Evolutionary conservation across 1,140 invertebrate genomes (phyloP).

Genomic region (Cryptotermes secundus): DNA sequence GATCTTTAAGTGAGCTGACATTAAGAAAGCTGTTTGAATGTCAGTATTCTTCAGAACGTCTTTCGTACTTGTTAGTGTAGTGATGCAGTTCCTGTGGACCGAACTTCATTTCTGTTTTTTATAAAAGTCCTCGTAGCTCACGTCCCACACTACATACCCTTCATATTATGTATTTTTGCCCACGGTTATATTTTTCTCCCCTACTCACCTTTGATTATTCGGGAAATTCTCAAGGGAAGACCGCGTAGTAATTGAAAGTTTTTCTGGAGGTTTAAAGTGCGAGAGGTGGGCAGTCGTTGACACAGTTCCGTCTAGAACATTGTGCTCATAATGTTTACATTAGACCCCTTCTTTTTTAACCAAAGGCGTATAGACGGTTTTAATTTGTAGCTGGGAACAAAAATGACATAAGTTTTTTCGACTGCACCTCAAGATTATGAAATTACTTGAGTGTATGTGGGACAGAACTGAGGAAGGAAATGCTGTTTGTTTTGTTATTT

Average conservation of each 20-base stretch:
- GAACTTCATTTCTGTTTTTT: neutral
- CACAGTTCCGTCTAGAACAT: neutral
- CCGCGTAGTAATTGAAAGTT: neutral
- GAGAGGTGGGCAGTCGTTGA: neutral
- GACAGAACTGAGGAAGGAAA: too few species aligned
- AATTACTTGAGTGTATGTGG: too few species aligned
- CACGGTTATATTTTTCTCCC: constrained; percentile 1
- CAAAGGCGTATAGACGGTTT: neutral
- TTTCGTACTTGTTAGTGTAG: too few species aligned
- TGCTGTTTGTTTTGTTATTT: too few species aligned
- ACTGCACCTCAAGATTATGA: too few species aligned
- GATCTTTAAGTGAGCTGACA: too few species aligned
- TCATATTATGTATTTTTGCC: neutral
- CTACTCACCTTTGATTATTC: constrained; percentile 11
- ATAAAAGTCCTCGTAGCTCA: too few species aligned
- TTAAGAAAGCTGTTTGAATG: too few species aligned
- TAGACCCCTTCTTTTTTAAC: constrained; percentile 8
- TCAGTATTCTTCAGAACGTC: too few species aligned
- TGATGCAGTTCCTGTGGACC: neutral
- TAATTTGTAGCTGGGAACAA: neutral
- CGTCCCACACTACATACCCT: neutral
- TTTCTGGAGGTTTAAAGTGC: neutral
- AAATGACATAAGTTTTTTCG: neutral
- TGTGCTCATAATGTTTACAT: neutral
- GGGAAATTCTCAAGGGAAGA: neutral